phyloP scores from a whole-genome alignment of 64 coral and sea anemone species.

The Orbicella faveolata region DNA sequence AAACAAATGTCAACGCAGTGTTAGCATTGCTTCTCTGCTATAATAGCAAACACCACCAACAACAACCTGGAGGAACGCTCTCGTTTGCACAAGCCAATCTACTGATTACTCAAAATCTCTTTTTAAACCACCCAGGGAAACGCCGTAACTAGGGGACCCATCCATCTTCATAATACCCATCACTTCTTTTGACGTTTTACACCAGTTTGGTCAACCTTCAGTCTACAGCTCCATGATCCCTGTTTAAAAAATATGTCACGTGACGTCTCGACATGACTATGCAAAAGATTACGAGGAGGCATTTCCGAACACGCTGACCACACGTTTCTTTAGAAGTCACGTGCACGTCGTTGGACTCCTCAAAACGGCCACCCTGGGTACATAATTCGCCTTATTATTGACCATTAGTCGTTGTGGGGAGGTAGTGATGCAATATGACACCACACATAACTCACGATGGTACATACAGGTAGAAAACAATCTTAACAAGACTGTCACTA shows the following conservation, averaged over 20 bases:
- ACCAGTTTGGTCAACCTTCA: not conserved
- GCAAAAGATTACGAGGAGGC: not conserved
- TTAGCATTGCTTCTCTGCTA: too few relatives aligned
- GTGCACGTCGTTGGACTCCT: not conserved
- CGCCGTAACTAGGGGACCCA: too few relatives aligned
- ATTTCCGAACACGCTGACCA: not conserved
- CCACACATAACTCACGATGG: not conserved
- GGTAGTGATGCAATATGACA: not conserved
- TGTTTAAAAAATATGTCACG: not conserved
- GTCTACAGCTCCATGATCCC: not conserved
- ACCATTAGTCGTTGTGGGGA: not conserved
- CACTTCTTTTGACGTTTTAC: not conserved
- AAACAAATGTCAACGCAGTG: too few relatives aligned
- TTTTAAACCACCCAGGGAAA: too few relatives aligned
- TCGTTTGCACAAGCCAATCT: too few relatives aligned
- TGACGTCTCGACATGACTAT: slow-evolving; percentile 7
- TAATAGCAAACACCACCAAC: too few relatives aligned
- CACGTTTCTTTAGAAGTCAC: not conserved
- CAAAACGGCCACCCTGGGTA: not conserved
- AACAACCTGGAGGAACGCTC: too few relatives aligned
- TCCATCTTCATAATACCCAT: too few relatives aligned
- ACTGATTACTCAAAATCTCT: too few relatives aligned
- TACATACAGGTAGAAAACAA: too few relatives aligned
- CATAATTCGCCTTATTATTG: not conserved
- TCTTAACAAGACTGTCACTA: too few relatives aligned